Evolutionary conservation across 2,888 invertebrate genomes (phyloP).

Genomic region (Alloplasta piceator): DNA sequence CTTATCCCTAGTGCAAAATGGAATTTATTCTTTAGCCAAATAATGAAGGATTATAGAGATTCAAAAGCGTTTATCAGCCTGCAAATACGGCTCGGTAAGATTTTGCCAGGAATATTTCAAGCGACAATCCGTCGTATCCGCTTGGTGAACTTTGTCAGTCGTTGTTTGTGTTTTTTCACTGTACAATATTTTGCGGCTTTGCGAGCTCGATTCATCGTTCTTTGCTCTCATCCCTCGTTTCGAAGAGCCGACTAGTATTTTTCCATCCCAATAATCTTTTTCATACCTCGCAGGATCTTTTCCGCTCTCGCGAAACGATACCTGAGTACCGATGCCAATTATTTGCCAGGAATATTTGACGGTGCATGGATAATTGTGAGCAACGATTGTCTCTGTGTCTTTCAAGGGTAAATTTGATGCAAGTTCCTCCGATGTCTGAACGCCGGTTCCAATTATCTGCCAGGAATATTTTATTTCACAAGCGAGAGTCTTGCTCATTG

Average conservation of each 20-base stretch:
- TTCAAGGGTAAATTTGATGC: slow-evolving; percentile 50
- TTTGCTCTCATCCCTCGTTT: slow-evolving; percentile 23
- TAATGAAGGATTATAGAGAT: neutral
- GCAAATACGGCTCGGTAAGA: slow-evolving; percentile 66
- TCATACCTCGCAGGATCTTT: slow-evolving; percentile 32
- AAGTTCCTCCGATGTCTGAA: slow-evolving; percentile 72
- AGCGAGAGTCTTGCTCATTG: slow-evolving; percentile 9
- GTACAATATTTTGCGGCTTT: slow-evolving; percentile 60
- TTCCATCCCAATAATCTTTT: slow-evolving; percentile 65
- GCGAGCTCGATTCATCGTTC: neutral
- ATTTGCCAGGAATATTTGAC: slow-evolving; percentile 78
- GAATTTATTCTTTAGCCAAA: slow-evolving; percentile 24
- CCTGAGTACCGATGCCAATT: slow-evolving; percentile 73
- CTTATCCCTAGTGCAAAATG: slow-evolving; percentile 36
- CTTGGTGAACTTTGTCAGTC: slow-evolving; percentile 71
- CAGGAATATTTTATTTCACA: slow-evolving; percentile 75
- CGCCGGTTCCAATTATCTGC: slow-evolving; percentile 71
- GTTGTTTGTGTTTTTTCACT: slow-evolving; percentile 71
- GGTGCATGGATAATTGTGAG: slow-evolving; percentile 61
- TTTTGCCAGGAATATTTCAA: slow-evolving; percentile 73
- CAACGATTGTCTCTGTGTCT: slow-evolving; percentile 26
- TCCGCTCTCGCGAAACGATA: slow-evolving; percentile 59
- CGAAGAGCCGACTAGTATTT: slow-evolving; percentile 47
- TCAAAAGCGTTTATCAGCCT: slow-evolving; percentile 27
- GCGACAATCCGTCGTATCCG: slow-evolving; percentile 64